phyloP scores from a whole-genome alignment of 2,888 invertebrate genomes.

The Aspidiotus rigidus region DNA sequence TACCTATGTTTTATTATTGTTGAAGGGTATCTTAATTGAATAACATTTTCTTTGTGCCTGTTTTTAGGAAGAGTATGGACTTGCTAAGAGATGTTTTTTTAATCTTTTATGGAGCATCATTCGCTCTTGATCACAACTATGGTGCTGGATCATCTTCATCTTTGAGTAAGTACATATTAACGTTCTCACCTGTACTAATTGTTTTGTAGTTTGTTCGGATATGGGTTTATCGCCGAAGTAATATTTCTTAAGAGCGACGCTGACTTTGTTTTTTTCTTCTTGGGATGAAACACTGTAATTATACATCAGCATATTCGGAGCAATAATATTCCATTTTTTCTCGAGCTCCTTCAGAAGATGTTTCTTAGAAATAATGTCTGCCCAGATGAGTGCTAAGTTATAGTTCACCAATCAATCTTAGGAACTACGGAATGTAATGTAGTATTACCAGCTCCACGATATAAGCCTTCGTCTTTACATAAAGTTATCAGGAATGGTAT shows the following conservation, averaged over 20 bases:
- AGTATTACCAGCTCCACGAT: constrained; percentile 58
- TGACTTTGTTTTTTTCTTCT: constrained; percentile 35
- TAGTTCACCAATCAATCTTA: no score
- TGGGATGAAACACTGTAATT: constrained; percentile 37
- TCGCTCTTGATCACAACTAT: not conserved
- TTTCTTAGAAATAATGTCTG: no score
- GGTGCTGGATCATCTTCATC: not conserved
- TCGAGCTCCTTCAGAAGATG: no score
- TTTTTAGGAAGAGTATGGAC: no score
- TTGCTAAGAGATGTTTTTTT: not conserved
- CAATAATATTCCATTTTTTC: constrained; percentile 37
- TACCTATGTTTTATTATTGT: no score
- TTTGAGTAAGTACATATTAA: not conserved
- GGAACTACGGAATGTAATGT: no score
- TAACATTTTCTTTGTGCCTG: no score
- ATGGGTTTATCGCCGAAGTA: constrained; percentile 37
- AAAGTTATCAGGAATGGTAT: constrained; percentile 60
- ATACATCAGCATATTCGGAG: constrained; percentile 39
- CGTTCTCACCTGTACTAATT: constrained; percentile 34
- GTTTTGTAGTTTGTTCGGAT: constrained; percentile 21
- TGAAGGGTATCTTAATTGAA: no score
- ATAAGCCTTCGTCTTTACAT: constrained; percentile 63
- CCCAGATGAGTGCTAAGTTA: no score
- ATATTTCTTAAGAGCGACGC: constrained; percentile 36
- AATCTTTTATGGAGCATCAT: not conserved